phyloP scores from a whole-genome alignment of 2,797 vertebrate genomes.

The Anas bahamensis region DNA sequence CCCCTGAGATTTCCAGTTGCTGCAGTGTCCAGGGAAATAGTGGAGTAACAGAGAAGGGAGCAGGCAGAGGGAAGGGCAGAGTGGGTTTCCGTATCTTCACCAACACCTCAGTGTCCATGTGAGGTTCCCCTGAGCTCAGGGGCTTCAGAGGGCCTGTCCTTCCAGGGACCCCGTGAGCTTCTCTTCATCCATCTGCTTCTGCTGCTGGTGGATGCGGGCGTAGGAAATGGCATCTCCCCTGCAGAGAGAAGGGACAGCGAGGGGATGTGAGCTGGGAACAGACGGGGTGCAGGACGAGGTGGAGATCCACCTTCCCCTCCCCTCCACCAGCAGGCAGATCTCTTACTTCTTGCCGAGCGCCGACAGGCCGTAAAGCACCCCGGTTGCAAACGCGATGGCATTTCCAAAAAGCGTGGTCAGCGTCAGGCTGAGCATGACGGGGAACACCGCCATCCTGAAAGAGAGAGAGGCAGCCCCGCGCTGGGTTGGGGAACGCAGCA shows the following conservation, averaged over 20 bases:
- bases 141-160: slow-evolving; percentile 79
- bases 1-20: slow-evolving; percentile 46
- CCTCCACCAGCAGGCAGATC: not conserved
- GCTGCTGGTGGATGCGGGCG: slow-evolving; percentile 92
- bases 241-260: not conserved
- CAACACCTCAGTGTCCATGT: not conserved
- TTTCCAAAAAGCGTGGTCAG: slow-evolving; percentile 95
- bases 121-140: fast-evolving
- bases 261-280: not conserved
- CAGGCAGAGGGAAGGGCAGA: not conserved
- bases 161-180: slow-evolving; percentile 80
- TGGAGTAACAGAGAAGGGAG: not conserved
- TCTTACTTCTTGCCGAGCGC: slow-evolving; percentile 96
- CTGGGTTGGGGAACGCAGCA: not conserved
- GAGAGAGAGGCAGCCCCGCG: not conserved
- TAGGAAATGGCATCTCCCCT: slow-evolving; percentile 95
- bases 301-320: not conserved
- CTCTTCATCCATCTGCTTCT: slow-evolving; percentile 90
- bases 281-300: not conserved
- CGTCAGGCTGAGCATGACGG: slow-evolving; percentile 88
- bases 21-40: not conserved
- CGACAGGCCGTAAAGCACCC: slow-evolving; percentile 94
- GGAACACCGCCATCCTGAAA: slow-evolving; percentile 91
- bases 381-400: slow-evolving; percentile 91
- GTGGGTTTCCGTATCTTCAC: not conserved